These are phyloP conservation scores for Antechinus flavipes DNA, from an alignment of 2,113 vertebrate species.

Conservation along the genomic window DNA sequence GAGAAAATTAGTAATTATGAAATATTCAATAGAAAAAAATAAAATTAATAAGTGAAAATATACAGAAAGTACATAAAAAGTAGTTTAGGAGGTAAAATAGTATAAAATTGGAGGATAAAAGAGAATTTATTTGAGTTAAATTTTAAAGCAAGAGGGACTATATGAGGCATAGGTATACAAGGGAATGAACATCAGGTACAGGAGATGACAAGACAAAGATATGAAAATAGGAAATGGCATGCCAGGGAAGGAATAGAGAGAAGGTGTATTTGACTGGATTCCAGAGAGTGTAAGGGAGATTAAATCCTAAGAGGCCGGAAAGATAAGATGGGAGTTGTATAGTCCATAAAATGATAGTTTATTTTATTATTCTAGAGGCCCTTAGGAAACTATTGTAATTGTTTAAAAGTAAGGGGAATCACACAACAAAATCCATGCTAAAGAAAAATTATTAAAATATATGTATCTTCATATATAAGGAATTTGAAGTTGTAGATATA, in stretches of 20 bases:
- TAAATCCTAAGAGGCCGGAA: not conserved
- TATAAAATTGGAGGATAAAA: not conserved
- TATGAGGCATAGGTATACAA: not conserved
- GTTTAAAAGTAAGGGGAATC: not conserved
- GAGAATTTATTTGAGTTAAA: not conserved
- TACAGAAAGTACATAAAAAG: not conserved
- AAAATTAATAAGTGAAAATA: not conserved
- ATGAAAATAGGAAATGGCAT: not conserved
- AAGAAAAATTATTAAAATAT: not conserved
- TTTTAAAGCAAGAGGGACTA: not conserved
- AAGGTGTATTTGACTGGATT: not conserved
- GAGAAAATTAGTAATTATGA: not conserved
- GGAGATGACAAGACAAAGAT: too few species aligned
- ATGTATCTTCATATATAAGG: not conserved
- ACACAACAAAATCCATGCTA: not conserved
- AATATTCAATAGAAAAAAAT: not conserved
- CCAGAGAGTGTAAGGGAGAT: not conserved
- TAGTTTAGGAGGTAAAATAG: not conserved
- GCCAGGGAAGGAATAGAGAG: not conserved
- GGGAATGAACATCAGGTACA: not conserved
- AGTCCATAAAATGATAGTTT: not conserved
- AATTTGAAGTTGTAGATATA: not conserved
- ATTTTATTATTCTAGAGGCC: not conserved
- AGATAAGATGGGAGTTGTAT: not conserved
- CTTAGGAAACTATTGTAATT: not conserved